These are phyloP conservation scores for Pantala flavescens DNA, from an alignment of 1,140 invertebrate species.

Conservation along the genomic window DNA sequence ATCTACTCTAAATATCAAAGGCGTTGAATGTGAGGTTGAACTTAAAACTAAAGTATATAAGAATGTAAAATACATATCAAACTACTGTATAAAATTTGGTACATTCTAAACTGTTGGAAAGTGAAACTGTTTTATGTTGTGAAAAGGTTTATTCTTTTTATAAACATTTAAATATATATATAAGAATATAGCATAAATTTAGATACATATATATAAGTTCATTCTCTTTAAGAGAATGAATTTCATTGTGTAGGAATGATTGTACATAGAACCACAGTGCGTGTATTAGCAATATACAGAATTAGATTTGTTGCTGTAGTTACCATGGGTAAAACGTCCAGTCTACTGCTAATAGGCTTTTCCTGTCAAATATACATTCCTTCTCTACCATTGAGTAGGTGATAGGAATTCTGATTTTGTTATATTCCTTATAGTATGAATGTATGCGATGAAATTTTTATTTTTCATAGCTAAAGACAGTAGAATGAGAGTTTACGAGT, in stretches of 20 bases:
- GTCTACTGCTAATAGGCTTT: neutral
- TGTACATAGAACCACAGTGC: conserved; percentile 15
- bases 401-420: neutral
- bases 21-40: no score
- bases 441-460: neutral
- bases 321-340: conserved; percentile 14
- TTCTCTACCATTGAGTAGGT: neutral
- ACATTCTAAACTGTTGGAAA: neutral
- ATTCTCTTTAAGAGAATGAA: no score
- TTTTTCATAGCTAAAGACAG: neutral
- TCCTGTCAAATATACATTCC: neutral
- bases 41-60: no score
- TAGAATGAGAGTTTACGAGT: neutral
- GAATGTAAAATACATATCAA: no score
- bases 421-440: neutral
- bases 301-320: conserved; percentile 13
- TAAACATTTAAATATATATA: neutral
- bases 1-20: no score
- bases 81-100: no score
- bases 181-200: neutral
- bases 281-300: conserved; percentile 16
- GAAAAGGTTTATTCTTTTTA: neutral
- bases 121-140: neutral
- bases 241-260: conserved; percentile 4
- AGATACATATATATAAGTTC: no score